Evolutionary conservation across 2,113 vertebrate species (phyloP).

Genomic region (Corythornis madagascariensis): DNA sequence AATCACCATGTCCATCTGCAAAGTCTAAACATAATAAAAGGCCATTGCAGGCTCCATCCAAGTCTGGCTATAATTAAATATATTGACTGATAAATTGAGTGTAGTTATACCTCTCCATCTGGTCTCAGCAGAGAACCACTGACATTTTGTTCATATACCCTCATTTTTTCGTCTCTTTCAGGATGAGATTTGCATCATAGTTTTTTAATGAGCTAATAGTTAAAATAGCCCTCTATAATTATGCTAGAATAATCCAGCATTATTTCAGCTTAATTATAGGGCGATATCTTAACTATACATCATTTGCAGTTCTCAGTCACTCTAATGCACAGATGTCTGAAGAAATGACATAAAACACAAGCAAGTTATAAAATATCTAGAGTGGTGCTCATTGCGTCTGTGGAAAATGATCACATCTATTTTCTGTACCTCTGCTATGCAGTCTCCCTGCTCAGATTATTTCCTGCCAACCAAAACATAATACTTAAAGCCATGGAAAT

Average conservation of each 20-base stretch:
- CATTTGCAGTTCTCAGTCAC: slow-evolving; percentile 70
- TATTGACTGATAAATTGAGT: slow-evolving; percentile 47
- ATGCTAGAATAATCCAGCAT: slow-evolving; percentile 69
- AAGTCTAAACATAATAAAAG: slow-evolving; percentile 30
- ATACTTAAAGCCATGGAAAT: slow-evolving; percentile 34
- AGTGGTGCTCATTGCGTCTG: slow-evolving; percentile 52
- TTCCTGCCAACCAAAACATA: slow-evolving; percentile 46
- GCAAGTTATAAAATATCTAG: slow-evolving; percentile 71
- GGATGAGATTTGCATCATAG: slow-evolving; percentile 67
- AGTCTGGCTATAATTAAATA: slow-evolving; percentile 56
- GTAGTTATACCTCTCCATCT: slow-evolving; percentile 63
- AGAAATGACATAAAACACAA: slow-evolving; percentile 66
- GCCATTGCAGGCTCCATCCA: slow-evolving; percentile 24
- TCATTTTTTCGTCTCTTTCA: slow-evolving; percentile 38
- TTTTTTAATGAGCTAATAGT: slow-evolving; percentile 75
- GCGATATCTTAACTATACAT: slow-evolving; percentile 68
- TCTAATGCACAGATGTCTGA: slow-evolving; percentile 72
- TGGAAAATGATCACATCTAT: slow-evolving; percentile 70
- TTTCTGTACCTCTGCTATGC: slow-evolving; percentile 40
- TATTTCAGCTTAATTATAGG: slow-evolving; percentile 73
- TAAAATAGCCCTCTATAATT: slow-evolving; percentile 74
- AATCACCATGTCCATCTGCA: slow-evolving; percentile 10
- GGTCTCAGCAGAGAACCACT: slow-evolving; percentile 41
- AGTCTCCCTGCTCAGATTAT: slow-evolving; percentile 35
- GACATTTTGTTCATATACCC: slow-evolving; percentile 43